A percentile compares a stretch with the other conserved stretches of the same genome.
phyloP scores from a whole-genome alignment of 2,888 invertebrate species.

The Meteorus colon region DNA sequence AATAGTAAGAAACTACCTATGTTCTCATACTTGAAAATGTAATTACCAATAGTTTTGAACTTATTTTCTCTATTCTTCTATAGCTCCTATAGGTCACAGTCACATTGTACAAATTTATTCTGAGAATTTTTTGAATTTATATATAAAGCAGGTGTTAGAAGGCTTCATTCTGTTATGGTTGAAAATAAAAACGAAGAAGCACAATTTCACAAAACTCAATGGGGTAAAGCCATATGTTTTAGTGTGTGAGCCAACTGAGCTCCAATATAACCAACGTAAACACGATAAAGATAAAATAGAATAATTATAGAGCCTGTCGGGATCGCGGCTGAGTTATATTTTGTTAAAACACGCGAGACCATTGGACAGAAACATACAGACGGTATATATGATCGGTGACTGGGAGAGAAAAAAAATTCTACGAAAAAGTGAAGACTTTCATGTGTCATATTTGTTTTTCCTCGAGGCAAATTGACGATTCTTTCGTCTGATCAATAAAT shows the following conservation, averaged over 20 bases:
- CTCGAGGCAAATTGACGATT: neutral
- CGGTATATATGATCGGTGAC: conserved; percentile 54
- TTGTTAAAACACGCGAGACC: conserved; percentile 68
- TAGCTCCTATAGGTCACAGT: too few species aligned
- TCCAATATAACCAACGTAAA: conserved; percentile 43
- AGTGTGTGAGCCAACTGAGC: neutral
- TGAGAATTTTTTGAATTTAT: neutral
- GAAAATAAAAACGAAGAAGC: neutral
- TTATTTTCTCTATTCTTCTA: too few species aligned
- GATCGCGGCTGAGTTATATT: conserved; percentile 68
- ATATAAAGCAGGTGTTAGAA: neutral
- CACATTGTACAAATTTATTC: neutral
- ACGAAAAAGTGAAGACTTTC: neutral
- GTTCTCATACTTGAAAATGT: too few species aligned
- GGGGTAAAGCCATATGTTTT: neutral
- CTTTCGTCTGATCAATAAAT: neutral
- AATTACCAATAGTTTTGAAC: too few species aligned
- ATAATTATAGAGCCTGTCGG: conserved; percentile 71
- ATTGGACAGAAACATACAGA: conserved; percentile 57
- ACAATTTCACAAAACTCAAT: conserved; percentile 5
- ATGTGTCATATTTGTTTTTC: neutral
- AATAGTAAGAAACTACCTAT: too few species aligned
- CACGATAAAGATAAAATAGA: conserved; percentile 71
- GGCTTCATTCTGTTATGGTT: neutral
- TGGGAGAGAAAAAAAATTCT: conserved; percentile 48